Base-by-base conservation (phyloP, 2,113 vertebrate genomes). In the Prunella himalayana region DNA sequence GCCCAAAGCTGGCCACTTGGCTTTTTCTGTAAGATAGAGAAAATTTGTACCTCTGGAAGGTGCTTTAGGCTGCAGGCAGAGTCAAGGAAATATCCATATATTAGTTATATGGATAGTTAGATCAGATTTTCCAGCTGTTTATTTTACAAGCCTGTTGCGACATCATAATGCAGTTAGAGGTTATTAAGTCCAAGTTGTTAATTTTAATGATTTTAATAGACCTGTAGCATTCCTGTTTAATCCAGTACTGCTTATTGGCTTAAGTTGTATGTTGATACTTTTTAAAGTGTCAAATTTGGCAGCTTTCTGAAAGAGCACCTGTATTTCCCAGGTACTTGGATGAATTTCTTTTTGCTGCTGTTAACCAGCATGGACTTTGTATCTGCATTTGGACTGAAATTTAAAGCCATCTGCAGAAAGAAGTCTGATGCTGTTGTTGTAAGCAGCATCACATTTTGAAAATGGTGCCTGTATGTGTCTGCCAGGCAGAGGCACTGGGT, bases 51-150 rank as follows among this genome's bases (percentile, higher is more conserved):
- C 13, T 30, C 25, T 33, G 28, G 24, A 73, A 83, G 51, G 37
- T 60, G 17, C 47, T 86, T 90, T 49, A 45, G n/a, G n/a, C 76
- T 91, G 28, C 30, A 27, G 47, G 19, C 37, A 70, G 49, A 39
- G 45, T 69, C 54, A 69, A 65, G 50, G 42, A 91, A 77, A 54
- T 82, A 77, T 16, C 39, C 21, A 21, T 79, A 2, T 64, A 22
- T 86, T 89, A 84, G 10, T 78, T 88, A 42, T 5, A 69, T 57
- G n/a, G 65, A 54, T 71, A 76, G 77, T 87, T 71, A 79, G 30
- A 35, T 73, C 73, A 76, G 37, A 76, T 91, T 95, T 95, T 95
- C 75, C 78, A 91, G 66, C 54, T 90, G 44, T 82, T 95, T 89
- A 45, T 91, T 96, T 95, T 95, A 91, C 63, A 91, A 72, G 73